Conservation (phyloP, 2,888 invertebrate species). For the Erebia epiphron region DNA sequence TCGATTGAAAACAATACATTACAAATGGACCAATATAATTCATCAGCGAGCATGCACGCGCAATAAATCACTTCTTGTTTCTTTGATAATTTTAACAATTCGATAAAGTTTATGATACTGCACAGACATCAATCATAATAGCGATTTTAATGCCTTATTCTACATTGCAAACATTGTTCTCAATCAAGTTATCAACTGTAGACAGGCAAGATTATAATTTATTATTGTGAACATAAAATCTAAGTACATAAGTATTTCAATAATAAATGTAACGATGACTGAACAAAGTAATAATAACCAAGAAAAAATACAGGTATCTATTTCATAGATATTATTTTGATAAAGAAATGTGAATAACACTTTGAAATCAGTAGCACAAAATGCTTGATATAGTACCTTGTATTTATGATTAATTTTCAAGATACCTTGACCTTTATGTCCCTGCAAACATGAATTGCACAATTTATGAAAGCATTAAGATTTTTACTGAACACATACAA, state of each 20-base stretch:
- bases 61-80: constrained; percentile 16
- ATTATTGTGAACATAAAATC: not conserved
- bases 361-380: no score
- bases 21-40: constrained; percentile 22
- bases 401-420: no score
- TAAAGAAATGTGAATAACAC: not conserved
- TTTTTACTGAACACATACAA: no score
- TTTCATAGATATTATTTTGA: not conserved
- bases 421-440: no score
- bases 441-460: no score
- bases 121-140: not conserved
- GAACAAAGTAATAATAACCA: not conserved
- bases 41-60: constrained; percentile 20
- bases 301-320: not conserved
- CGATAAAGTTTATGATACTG: constrained; percentile 12
- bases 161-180: constrained; percentile 4
- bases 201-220: not conserved
- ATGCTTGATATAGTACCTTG: no score
- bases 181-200: not conserved
- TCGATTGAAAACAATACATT: constrained; percentile 33
- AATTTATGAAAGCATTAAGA: no score
- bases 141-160: constrained; percentile 1
- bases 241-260: not conserved
- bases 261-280: constrained; percentile 1
- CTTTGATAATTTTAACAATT: constrained; percentile 9